phyloP scores from a whole-genome alignment of 2,888 invertebrate genomes.

The Agonum fuliginosum region DNA sequence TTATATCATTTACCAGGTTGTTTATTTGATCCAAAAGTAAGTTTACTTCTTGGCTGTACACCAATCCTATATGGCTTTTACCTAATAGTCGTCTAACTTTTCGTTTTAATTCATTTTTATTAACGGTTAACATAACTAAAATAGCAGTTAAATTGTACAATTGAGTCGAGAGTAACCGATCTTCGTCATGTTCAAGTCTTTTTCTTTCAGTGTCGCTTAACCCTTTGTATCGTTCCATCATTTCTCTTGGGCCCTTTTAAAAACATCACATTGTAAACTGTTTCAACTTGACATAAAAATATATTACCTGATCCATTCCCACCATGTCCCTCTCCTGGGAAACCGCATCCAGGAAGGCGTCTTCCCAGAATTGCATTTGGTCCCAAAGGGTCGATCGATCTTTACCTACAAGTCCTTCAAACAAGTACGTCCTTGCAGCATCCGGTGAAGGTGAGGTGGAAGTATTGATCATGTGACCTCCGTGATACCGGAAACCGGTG shows the following conservation, averaged over 20 bases:
- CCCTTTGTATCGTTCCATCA: slow-evolving; percentile 98
- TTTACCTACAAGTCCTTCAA: slow-evolving; percentile 89
- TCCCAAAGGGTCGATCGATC: slow-evolving; percentile 95
- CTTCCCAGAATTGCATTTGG: slow-evolving; percentile 99
- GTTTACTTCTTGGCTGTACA: slow-evolving; percentile 98
- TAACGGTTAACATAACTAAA: slow-evolving; percentile 93
- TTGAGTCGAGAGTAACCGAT: slow-evolving; percentile 94
- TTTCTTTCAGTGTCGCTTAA: slow-evolving; percentile 95
- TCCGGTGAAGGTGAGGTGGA: slow-evolving; percentile 94
- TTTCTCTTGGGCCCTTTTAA: slow-evolving; percentile 90
- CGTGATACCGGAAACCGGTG: slow-evolving; percentile 90
- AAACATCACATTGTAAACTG: background rate
- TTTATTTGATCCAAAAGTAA: slow-evolving; percentile 95
- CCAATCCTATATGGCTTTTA: slow-evolving; percentile 98
- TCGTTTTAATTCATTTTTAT: slow-evolving; percentile 87
- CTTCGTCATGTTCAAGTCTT: slow-evolving; percentile 98
- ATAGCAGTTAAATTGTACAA: slow-evolving; percentile 97
- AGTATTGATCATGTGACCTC: slow-evolving; percentile 89
- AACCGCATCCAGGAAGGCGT: slow-evolving; percentile 98
- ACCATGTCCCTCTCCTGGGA: slow-evolving; percentile 98
- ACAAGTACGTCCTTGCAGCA: slow-evolving; percentile 91
- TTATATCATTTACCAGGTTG: slow-evolving; percentile 93
- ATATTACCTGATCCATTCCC: slow-evolving; percentile 94
- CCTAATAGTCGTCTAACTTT: slow-evolving; percentile 94
- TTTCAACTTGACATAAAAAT: background rate